Evolutionary conservation across 2,888 invertebrate genomes (phyloP).

Genomic region (Catocala fraxini): DNA sequence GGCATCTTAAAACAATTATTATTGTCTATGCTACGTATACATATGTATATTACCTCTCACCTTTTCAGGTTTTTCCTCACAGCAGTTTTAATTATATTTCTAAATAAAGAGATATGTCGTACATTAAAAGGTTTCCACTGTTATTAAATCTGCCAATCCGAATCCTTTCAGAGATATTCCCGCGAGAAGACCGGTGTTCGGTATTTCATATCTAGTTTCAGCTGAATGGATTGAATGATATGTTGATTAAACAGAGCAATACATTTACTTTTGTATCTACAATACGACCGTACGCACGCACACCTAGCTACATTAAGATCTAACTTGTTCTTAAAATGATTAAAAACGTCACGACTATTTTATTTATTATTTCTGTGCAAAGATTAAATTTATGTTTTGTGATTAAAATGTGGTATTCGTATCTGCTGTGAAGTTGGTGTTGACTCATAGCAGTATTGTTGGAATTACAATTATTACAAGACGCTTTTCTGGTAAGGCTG

Average conservation of each 20-base stretch:
- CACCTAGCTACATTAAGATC: not conserved
- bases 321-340: not conserved
- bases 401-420: too few relatives aligned
- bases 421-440: too few relatives aligned
- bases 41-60: too few relatives aligned
- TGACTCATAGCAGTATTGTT: too few relatives aligned
- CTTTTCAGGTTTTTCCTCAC: too few relatives aligned
- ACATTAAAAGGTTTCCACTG: not conserved
- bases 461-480: too few relatives aligned
- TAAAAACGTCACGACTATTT: not conserved
- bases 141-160: slow-evolving; percentile 1
- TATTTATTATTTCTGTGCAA: not conserved
- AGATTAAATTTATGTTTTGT: too few relatives aligned
- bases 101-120: slow-evolving; percentile 4
- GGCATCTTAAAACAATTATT: too few relatives aligned
- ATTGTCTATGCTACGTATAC: too few relatives aligned
- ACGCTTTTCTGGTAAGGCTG: too few relatives aligned
- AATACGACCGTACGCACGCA: not conserved
- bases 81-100: too few relatives aligned
- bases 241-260: slow-evolving; percentile 53
- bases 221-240: slow-evolving; percentile 65
- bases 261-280: slow-evolving; percentile 7
- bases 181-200: slow-evolving; percentile 31
- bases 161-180: slow-evolving; percentile 27
- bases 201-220: slow-evolving; percentile 57